A percentile compares a stretch with the other conserved stretches of the same genome.
Conservation (phyloP, 2,113 vertebrate genomes). For the Misgurnus anguillicaudatus region DNA sequence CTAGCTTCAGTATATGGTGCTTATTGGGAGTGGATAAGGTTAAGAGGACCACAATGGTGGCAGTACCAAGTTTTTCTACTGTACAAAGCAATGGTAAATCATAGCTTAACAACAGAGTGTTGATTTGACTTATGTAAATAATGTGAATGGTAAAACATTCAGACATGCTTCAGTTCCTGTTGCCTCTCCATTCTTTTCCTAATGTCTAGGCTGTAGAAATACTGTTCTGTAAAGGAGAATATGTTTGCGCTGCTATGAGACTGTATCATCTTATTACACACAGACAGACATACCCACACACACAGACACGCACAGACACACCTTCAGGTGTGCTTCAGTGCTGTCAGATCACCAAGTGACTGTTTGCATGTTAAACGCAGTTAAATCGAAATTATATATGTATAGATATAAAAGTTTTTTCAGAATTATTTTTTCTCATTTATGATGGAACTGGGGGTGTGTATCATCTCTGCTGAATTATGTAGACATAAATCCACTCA, state of each 20-base stretch:
- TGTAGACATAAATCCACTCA: conserved; percentile 61
- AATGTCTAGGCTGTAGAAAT: conserved; percentile 34
- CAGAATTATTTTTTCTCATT: conserved; percentile 59
- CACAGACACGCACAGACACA: conserved; percentile 34
- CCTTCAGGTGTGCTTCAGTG: conserved; percentile 74
- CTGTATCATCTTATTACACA: conserved; percentile 28
- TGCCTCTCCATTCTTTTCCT: background rate
- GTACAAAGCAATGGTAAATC: background rate
- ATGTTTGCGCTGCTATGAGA: conserved; percentile 55
- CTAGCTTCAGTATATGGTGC: background rate
- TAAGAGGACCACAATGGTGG: background rate
- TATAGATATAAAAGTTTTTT: conserved; percentile 68
- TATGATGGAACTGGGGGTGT: conserved; percentile 56
- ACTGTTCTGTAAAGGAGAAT: conserved; percentile 45
- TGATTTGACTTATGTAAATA: conserved; percentile 25
- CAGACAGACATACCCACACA: conserved; percentile 30
- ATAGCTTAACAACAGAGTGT: conserved; percentile 5
- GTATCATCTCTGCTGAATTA: conserved; percentile 61
- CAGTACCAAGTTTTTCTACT: conserved; percentile 30
- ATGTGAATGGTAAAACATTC: conserved; percentile 1
- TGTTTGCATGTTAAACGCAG: conserved; percentile 83
- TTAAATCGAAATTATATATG: conserved; percentile 79
- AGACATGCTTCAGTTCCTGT: conserved; percentile 3
- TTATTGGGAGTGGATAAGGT: conserved; percentile 1
- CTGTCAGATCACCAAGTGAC: conserved; percentile 80